Conservation (phyloP, 2,113 vertebrate species). For the Mesocricetus auratus region DNA sequence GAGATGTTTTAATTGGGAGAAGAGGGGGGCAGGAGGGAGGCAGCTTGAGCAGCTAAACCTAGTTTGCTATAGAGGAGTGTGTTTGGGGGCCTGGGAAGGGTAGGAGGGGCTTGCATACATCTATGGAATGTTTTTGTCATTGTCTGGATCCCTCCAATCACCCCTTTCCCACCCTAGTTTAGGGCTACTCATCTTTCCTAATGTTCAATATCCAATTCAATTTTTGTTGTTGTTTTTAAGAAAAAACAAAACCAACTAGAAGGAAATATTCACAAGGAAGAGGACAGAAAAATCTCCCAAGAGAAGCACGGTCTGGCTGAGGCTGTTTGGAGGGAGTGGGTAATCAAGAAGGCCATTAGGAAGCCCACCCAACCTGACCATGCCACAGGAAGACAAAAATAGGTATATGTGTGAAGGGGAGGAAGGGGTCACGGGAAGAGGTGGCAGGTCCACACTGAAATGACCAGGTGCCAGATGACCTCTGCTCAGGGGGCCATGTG, state of each 20-base stretch:
- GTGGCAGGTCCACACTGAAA: not conserved
- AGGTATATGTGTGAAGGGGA: not conserved
- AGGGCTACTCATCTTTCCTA: not conserved
- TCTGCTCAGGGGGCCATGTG: not conserved
- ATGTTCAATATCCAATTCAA: not conserved
- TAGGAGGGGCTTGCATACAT: no score
- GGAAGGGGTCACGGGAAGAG: not conserved
- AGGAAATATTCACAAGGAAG: not conserved
- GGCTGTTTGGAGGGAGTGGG: not conserved
- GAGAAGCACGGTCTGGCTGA: not conserved
- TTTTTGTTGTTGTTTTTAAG: not conserved
- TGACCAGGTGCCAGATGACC: rapidly evolving
- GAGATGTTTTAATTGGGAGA: conserved; percentile 71
- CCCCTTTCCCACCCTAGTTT: not conserved
- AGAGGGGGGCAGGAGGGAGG: not conserved
- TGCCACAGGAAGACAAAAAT: not conserved
- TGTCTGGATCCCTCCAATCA: not conserved
- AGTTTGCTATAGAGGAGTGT: not conserved
- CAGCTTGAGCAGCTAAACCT: not conserved
- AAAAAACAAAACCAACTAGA: not conserved
- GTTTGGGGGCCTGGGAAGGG: rapidly evolving
- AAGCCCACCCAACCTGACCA: not conserved
- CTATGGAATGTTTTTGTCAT: not conserved
- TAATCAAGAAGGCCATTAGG: not conserved
- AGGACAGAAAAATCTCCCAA: not conserved